Percentiles rank a stretch among this genome's conserved stretches.
These are phyloP conservation scores for Copsychus sechellarum DNA, from an alignment of 2,113 vertebrate genomes.

Conservation along the genomic window DNA sequence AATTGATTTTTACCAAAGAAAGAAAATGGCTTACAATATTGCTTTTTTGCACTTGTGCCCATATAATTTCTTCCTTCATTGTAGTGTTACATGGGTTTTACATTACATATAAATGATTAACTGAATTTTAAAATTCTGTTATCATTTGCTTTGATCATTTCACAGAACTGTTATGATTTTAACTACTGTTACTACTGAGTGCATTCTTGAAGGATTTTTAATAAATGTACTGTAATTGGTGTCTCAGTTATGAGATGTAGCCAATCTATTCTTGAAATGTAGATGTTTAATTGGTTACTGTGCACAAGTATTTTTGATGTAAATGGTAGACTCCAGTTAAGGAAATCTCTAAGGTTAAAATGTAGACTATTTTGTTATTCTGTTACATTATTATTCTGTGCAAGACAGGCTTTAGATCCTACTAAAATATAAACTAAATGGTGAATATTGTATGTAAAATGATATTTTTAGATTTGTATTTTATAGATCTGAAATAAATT, in stretches of 20 bases:
- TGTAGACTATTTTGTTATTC: not conserved
- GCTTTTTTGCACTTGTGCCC: constrained; percentile 56
- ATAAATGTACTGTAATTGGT: constrained; percentile 57
- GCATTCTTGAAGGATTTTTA: constrained; percentile 28
- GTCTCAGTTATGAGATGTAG: constrained; percentile 35
- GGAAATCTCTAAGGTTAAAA: not conserved
- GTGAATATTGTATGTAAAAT: not conserved
- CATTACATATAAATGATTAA: not conserved
- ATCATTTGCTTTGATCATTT: constrained; percentile 30
- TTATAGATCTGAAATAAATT: constrained; percentile 53
- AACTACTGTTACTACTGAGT: constrained; percentile 36
- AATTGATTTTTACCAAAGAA: constrained; percentile 56
- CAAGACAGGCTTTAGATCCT: not conserved
- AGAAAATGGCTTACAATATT: constrained; percentile 4
- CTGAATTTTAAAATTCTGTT: constrained; percentile 21
- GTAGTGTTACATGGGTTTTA: constrained; percentile 26
- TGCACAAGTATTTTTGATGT: constrained; percentile 2
- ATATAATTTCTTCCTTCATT: constrained; percentile 25
- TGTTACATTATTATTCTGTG: not conserved
- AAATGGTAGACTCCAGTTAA: not conserved
- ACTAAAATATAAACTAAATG: constrained; percentile 3
- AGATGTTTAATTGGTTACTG: not conserved
- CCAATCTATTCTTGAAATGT: not conserved
- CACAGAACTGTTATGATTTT: not conserved
- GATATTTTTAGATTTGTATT: constrained; percentile 32